Percentiles rank a stretch among this genome's conserved stretches.
phyloP scores from a whole-genome alignment of 2,113 vertebrate species.

The Chionodraco myersi region DNA sequence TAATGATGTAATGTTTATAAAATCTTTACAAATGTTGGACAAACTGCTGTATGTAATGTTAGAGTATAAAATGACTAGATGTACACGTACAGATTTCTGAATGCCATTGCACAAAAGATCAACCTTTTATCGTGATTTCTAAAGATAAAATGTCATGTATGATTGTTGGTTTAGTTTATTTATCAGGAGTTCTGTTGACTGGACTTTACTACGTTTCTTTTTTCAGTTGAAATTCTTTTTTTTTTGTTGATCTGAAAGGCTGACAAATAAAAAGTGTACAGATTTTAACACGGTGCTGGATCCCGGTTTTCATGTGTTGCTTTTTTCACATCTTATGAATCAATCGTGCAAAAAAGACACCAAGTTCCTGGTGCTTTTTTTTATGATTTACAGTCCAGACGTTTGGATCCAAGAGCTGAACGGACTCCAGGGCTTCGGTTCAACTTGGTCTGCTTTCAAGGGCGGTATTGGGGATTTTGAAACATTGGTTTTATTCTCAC shows the following conservation, averaged over 20 bases:
- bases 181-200: conserved; percentile 19
- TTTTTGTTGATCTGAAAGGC: conserved; percentile 43
- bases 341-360: too few relatives aligned
- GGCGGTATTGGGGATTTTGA: background rate
- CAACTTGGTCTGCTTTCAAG: conserved; percentile 35
- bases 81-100: conserved; percentile 14
- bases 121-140: conserved; percentile 22
- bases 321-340: background rate
- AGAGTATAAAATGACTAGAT: conserved; percentile 20
- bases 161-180: conserved; percentile 21
- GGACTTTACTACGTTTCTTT: conserved; percentile 38
- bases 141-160: conserved; percentile 28
- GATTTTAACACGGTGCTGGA: conserved; percentile 40
- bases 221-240: conserved; percentile 21
- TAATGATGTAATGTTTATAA: background rate
- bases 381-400: conserved; percentile 11
- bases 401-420: background rate
- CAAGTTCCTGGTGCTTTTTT: background rate
- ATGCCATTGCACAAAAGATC: conserved; percentile 8
- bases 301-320: background rate
- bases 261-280: conserved; percentile 58
- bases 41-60: background rate
- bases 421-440: conserved; percentile 7
- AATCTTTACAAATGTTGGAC: background rate
- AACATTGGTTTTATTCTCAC: too few relatives aligned